Conservation (phyloP, 1,140 invertebrate species). For the Neuroterus valhalla region DNA sequence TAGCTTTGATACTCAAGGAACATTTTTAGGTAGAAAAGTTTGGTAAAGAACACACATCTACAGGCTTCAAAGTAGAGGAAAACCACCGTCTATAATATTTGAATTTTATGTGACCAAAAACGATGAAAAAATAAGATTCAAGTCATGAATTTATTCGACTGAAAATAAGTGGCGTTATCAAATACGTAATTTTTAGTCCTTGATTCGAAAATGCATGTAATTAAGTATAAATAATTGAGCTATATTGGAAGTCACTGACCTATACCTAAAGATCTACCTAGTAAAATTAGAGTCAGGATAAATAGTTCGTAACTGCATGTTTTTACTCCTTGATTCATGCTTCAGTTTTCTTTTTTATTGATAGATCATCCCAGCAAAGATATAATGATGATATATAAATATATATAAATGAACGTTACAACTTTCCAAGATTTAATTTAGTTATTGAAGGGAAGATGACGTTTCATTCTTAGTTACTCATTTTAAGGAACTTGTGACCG, state of each 20-base stretch:
- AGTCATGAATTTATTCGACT: neutral
- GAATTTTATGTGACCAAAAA: neutral
- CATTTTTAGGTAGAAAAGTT: too few species aligned
- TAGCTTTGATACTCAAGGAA: too few species aligned
- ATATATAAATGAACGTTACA: neutral
- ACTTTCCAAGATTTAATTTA: neutral
- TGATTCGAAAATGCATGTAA: neutral
- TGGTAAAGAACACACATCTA: too few species aligned
- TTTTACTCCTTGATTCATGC: neutral
- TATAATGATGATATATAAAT: neutral
- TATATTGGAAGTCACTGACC: too few species aligned
- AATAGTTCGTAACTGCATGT: neutral
- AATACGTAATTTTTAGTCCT: neutral
- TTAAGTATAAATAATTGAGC: too few species aligned
- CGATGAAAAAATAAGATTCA: neutral
- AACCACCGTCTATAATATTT: too few species aligned
- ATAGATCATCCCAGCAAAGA: neutral
- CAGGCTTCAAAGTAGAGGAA: too few species aligned
- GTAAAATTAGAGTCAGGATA: too few species aligned
- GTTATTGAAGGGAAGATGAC: neutral
- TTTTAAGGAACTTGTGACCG: slow-evolving; percentile 26
- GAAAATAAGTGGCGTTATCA: neutral
- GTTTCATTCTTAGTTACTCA: neutral
- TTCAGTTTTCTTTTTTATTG: neutral
- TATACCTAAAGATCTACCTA: too few species aligned